Conservation (phyloP, 2,113 vertebrate species). For the Chloropsis hardwickii region DNA sequence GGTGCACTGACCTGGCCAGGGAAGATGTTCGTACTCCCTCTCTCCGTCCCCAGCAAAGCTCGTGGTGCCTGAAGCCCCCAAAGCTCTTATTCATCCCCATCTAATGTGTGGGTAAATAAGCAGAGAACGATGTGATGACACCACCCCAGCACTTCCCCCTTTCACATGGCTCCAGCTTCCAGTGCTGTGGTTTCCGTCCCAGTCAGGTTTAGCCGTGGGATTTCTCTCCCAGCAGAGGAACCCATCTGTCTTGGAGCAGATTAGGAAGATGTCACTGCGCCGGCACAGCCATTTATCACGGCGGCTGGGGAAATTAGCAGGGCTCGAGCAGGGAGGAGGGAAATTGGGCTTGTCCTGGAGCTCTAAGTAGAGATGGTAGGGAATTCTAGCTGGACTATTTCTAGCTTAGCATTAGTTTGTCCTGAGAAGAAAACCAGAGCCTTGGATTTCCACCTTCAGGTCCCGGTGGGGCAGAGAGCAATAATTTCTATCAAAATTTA, state of each 20-base stretch:
- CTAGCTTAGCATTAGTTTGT: neutral
- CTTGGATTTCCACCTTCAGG: neutral
- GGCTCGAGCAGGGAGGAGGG: neutral
- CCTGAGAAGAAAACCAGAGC: neutral
- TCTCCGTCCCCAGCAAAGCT: neutral
- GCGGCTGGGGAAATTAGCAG: conserved; percentile 49
- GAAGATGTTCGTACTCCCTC: accelerated
- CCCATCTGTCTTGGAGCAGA: conserved; percentile 54
- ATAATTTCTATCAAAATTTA: neutral
- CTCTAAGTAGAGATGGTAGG: neutral
- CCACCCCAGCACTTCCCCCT: neutral
- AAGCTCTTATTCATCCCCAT: neutral
- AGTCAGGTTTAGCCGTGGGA: neutral
- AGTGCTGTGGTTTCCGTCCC: neutral
- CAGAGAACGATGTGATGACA: neutral
- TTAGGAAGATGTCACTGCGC: conserved; percentile 66
- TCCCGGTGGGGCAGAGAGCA: neutral
- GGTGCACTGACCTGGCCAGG: neutral
- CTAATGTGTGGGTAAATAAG: neutral
- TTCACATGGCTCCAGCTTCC: neutral
- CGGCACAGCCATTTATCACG: conserved; percentile 50
- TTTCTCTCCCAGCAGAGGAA: neutral
- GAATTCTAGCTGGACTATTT: neutral
- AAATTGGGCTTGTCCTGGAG: neutral
- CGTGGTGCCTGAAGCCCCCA: neutral